These are phyloP conservation scores for Stercorarius parasiticus DNA, from an alignment of 2,113 vertebrate genomes.

Conservation along the genomic window DNA sequence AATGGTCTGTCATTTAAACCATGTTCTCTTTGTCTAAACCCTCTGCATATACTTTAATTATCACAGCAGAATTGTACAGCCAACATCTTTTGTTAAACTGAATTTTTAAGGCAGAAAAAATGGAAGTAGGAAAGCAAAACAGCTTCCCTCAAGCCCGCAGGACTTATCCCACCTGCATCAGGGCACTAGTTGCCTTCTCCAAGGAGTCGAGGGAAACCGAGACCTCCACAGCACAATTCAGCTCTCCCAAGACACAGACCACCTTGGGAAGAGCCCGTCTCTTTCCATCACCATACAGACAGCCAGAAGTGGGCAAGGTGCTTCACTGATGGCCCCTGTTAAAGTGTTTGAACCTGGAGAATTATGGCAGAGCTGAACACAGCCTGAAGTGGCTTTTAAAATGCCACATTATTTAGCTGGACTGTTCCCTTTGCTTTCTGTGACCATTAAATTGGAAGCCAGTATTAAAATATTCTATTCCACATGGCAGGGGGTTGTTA, in stretches of 20 bases:
- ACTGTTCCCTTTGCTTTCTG: background rate
- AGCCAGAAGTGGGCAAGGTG: background rate
- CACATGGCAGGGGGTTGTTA: background rate
- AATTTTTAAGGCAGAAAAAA: background rate
- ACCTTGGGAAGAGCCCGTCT: background rate
- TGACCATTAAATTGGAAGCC: background rate
- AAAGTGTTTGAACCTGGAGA: background rate
- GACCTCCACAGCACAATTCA: fast-evolving
- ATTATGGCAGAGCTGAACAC: background rate
- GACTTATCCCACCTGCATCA: background rate
- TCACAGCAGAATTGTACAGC: background rate
- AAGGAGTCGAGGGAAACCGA: fast-evolving
- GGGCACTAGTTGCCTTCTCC: background rate
- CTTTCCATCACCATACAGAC: background rate
- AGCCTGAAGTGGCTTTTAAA: background rate
- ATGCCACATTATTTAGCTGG: background rate
- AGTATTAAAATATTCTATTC: background rate
- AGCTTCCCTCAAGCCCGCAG: background rate
- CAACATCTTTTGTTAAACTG: background rate
- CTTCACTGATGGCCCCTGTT: background rate
- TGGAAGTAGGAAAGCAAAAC: background rate
- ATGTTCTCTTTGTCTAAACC: background rate
- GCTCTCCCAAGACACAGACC: background rate
- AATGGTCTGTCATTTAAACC: background rate
- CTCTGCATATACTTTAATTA: background rate